Conservation (phyloP, 2,797 vertebrate species). For the Phrynocephalus guinanensis region DNA sequence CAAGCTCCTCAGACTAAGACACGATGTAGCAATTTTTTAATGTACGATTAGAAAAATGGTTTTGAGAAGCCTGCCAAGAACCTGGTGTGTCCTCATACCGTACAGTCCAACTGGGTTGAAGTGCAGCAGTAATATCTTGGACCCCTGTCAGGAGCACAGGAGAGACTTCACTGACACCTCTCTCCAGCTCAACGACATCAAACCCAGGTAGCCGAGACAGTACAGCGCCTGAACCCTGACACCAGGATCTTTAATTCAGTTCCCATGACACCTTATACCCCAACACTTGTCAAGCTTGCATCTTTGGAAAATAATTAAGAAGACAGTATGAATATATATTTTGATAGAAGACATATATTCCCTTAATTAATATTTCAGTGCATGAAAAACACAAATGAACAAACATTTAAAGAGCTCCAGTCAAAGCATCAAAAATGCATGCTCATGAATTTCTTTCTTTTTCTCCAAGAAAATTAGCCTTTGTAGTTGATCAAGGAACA, state of each 20-base stretch:
- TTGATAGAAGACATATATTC: neutral
- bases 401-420: constrained; percentile 41
- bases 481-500: constrained; percentile 78
- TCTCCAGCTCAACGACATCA: neutral
- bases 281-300: neutral
- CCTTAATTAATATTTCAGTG: neutral
- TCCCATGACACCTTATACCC: too few species aligned
- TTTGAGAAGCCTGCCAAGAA: neutral
- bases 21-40: neutral
- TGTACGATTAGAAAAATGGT: neutral
- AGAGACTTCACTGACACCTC: neutral
- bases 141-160: too few species aligned
- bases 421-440: constrained; percentile 65
- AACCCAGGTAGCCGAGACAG: neutral
- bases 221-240: too few species aligned
- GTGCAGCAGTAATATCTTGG: neutral
- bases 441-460: constrained; percentile 70
- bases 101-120: neutral
- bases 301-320: neutral
- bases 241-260: neutral
- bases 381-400: constrained; percentile 10
- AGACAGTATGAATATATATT: neutral
- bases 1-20: neutral
- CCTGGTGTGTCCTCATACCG: neutral
- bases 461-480: constrained; percentile 72